Evolutionary conservation across 1,140 invertebrate genomes (phyloP), one percentile per base, ranked within the genome.

Genomic region (Scaptomyza hsui): DNA sequence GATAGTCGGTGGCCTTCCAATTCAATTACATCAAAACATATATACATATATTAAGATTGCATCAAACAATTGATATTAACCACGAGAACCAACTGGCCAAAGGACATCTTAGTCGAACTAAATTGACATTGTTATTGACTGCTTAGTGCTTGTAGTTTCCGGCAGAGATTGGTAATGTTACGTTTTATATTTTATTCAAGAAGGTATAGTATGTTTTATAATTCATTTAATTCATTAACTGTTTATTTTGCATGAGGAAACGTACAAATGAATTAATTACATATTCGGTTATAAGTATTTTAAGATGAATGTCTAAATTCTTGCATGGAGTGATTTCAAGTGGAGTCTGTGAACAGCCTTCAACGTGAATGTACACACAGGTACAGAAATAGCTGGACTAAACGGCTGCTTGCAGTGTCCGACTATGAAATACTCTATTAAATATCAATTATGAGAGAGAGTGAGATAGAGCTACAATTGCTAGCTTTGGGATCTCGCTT

Each of bases 261-360:
- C 39, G 53, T 72, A 69, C 29, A 52, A 60, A 65, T 67, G 18
- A 72, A 48, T 13, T 61, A 60, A 60, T 69, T 53, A 60, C 63
- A 67, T 52, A 9, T 60, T 69, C n/a, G 53, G 35, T 68, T 68
- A 67, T 60, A 52, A 47, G 12, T 69, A 60, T 68, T 68, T 45
- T 55, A 47, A 32, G 18, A 56, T 64, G 51, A 42, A 24, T 64
- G 42, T 62, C 18, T 42, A 70, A 70, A 49, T 56, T 70, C 51
- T 49, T 42, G 12, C n/a, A 32, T 29, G 44, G 49, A 61, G 24
- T 16, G 26, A 53, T 24, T 45, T n/a, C 13, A 44, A 7, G 39
- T 61, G 21, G 16, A 26, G 32, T 37, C 15, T 47, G 48, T 47
- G 9, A 56, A 63, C 61, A 37, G 61, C 51, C 18, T 32, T 45